Evolutionary conservation across 2,888 invertebrate genomes (phyloP).

Genomic region (Malthinus flaveolus): DNA sequence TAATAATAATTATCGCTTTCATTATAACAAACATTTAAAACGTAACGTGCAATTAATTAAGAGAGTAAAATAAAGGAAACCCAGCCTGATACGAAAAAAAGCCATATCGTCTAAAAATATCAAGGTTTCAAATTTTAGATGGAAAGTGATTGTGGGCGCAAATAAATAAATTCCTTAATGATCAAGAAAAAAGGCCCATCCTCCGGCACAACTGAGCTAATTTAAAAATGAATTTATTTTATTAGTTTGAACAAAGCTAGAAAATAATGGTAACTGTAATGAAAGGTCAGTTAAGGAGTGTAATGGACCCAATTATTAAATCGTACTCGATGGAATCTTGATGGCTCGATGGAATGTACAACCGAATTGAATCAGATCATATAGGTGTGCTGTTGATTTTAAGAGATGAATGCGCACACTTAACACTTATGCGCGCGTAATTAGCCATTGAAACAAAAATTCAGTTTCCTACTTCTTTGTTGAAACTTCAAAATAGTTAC

Average conservation of each 20-base stretch:
- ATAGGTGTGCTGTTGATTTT: not conserved
- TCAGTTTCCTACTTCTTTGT: not conserved
- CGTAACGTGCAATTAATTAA: no score
- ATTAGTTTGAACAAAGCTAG: constrained; percentile 3
- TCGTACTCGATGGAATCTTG: not conserved
- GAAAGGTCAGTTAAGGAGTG: constrained; percentile 4
- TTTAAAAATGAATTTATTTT: constrained; percentile 1
- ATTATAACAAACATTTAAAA: not conserved
- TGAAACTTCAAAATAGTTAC: not conserved
- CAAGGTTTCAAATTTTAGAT: constrained; percentile 2
- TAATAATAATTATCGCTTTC: not conserved
- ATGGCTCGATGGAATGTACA: not conserved
- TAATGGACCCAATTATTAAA: constrained; percentile 6
- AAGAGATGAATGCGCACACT: no score
- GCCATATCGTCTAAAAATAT: not conserved
- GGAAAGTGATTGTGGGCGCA: constrained; percentile 4
- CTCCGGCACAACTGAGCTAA: not conserved
- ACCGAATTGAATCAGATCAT: not conserved
- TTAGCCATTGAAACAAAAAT: not conserved
- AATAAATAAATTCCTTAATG: no score
- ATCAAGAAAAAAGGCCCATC: not conserved
- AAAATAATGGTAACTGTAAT: not conserved
- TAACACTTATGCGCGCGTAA: not conserved
- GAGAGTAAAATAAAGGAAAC: no score
- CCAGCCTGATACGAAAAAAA: no score